Evolutionary conservation across 2,113 vertebrate genomes (phyloP), one percentile per base, ranked within the genome.

Genomic region (Psittacula cyanocephala): DNA sequence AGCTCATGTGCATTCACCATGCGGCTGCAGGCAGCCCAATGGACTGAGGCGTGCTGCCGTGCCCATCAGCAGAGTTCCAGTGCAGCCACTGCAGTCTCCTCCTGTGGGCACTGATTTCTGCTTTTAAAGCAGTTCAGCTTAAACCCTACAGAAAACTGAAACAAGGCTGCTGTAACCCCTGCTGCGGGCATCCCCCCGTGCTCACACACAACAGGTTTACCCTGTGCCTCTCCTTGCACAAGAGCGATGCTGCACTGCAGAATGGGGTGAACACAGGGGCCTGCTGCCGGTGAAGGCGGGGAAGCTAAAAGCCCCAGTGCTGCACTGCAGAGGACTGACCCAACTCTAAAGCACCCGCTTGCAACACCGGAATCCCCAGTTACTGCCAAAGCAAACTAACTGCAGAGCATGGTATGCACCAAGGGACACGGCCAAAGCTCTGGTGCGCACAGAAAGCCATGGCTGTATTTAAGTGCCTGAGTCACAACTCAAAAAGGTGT

Each of bases 211-310:
- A 15, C 3, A 1, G 16, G 18, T n/a, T 29, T 33, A 13, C 47
- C 0, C 0, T 1, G 8, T 6, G 1, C 28, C 11, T 37, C 41
- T 29, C 29, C 50, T 46, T 13, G 7, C 33, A 52, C 16, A 28
- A 6, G 10, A 46, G 13, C 0, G 0, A 49, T 7, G 37, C 25
- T 39, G 29, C 3, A 0, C 23, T 50, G 44, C 37, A 27, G 49
- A 72, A 64, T 0, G 0, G 50, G 37, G n/a, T 27, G 41, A 47
- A 28, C 0, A 0, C 1, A 3, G 12, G 39, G 28, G 17, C 8
- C 79, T 55, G 72, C 27, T 60, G 63, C 9, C 62, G 60, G 43
- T 1, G 16, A 17, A 70, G 44, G 8, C 3, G 18, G 35, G 7
- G 70, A 27, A 77, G 59, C 49, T 33, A 13, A 72, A 80, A 78